Evolutionary conservation across 2,797 vertebrate genomes (phyloP).

Genomic region (Erpetoichthys calabaricus): DNA sequence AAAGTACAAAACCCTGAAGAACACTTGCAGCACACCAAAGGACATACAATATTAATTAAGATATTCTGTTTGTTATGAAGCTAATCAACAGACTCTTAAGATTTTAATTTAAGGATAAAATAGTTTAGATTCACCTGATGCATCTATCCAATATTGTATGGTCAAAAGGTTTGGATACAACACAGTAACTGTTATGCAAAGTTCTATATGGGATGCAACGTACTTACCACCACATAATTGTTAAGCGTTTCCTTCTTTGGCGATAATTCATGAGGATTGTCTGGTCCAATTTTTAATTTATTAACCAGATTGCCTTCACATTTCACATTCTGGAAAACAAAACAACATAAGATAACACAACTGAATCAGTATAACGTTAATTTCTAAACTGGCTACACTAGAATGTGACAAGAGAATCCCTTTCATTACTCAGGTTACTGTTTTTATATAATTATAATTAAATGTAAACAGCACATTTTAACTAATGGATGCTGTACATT

Average conservation of each 20-base stretch:
- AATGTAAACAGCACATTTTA: too few species aligned
- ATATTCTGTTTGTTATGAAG: too few species aligned
- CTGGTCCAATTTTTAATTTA: conserved; percentile 36
- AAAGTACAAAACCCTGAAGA: too few species aligned
- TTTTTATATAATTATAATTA: neutral
- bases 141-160: too few species aligned
- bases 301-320: conserved; percentile 52
- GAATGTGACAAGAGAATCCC: neutral
- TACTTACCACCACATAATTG: conserved; percentile 45
- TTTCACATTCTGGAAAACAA: conserved; percentile 45
- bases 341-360: conserved; percentile 8
- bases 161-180: neutral
- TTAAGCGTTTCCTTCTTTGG: conserved; percentile 57
- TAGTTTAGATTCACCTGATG: too few species aligned
- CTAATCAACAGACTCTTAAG: too few species aligned
- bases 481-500: too few species aligned
- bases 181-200: neutral
- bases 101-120: too few species aligned
- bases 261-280: conserved; percentile 12
- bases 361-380: neutral
- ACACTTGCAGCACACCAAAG: too few species aligned
- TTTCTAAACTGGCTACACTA: neutral
- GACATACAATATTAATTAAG: too few species aligned
- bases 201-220: neutral
- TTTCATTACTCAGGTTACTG: neutral